phyloP scores from a whole-genome alignment of 2,888 invertebrate genomes.

The Platycheirus rosarum region DNA sequence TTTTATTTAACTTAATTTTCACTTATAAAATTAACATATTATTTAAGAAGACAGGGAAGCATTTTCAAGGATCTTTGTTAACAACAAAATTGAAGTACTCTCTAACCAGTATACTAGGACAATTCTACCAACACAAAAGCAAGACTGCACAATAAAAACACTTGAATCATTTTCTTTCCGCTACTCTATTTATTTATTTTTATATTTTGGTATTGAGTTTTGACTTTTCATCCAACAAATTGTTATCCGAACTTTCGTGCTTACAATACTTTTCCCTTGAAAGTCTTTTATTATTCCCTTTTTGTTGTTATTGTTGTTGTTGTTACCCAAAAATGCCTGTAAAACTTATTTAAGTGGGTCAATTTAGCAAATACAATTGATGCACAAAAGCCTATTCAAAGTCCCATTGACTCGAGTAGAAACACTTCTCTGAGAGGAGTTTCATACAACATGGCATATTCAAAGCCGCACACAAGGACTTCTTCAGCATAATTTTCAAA shows the following conservation, averaged over 20 bases:
- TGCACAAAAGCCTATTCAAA: conserved; percentile 64
- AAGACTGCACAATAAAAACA: neutral
- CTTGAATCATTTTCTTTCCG: conserved; percentile 34
- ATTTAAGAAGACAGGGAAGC: too few species aligned
- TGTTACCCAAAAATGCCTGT: conserved; percentile 35
- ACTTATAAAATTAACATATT: too few species aligned
- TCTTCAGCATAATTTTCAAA: conserved; percentile 15
- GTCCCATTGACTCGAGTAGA: conserved; percentile 48
- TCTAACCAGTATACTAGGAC: too few species aligned
- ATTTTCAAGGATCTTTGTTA: too few species aligned
- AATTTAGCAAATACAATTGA: conserved; percentile 67
- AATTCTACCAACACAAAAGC: neutral
- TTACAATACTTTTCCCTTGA: neutral
- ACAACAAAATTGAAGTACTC: too few species aligned
- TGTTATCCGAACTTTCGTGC: neutral
- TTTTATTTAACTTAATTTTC: too few species aligned
- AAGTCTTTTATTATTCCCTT: conserved; percentile 1
- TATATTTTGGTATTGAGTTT: neutral
- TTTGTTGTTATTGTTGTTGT: conserved; percentile 3
- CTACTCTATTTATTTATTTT: neutral
- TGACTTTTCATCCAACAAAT: neutral
- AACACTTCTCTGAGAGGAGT: conserved; percentile 42
- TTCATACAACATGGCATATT: conserved; percentile 2
- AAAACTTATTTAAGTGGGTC: conserved; percentile 66
- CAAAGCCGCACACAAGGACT: conserved; percentile 4